Conservation (phyloP, 2,888 invertebrate genomes). For the Lasioglossum villosulum region DNA sequence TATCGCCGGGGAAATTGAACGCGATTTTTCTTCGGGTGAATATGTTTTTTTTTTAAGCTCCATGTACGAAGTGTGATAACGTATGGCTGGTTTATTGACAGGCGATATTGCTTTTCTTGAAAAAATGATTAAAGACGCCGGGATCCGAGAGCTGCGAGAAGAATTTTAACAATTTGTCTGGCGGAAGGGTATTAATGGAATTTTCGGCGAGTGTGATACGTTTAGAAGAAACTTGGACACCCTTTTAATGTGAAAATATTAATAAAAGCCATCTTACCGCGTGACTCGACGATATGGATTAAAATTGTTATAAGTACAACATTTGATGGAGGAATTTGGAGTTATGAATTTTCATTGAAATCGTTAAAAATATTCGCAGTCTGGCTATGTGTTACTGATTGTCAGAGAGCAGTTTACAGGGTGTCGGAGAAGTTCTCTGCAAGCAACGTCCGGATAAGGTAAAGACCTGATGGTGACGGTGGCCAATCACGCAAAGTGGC, state of each 20-base stretch:
- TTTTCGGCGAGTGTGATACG: background rate
- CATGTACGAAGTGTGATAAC: background rate
- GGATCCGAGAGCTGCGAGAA: background rate
- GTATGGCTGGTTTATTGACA: background rate
- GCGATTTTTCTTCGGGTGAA: background rate
- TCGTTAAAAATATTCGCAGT: too few relatives aligned
- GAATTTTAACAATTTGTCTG: background rate
- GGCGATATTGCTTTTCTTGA: background rate
- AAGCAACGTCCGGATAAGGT: conserved; percentile 50
- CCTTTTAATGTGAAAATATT: background rate
- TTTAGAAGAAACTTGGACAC: background rate
- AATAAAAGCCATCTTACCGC: background rate
- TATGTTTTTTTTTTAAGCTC: background rate
- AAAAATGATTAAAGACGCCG: background rate
- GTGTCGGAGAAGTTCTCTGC: conserved; percentile 42
- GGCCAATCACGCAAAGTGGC: conserved; percentile 78
- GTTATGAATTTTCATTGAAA: too few relatives aligned
- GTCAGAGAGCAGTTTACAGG: background rate
- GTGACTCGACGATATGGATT: too few relatives aligned
- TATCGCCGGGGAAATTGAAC: background rate
- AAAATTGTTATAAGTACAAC: background rate
- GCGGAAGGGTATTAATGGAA: background rate
- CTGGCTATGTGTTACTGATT: background rate
- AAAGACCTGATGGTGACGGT: conserved; percentile 70
- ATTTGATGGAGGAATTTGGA: background rate